Conservation (phyloP, 2,888 invertebrate genomes). For the Diarsia brunnea region DNA sequence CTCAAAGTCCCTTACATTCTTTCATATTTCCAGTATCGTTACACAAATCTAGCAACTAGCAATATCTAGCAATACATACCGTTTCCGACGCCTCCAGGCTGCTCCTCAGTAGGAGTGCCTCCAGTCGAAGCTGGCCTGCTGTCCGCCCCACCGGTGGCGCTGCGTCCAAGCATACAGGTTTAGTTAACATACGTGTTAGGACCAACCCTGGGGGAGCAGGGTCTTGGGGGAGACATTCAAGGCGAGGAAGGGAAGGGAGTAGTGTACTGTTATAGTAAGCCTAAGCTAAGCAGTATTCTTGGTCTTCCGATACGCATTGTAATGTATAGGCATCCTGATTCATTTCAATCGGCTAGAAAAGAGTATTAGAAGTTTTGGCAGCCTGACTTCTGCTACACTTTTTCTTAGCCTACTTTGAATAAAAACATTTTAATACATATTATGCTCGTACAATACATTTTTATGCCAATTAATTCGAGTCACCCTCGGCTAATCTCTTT, state of each 20-base stretch:
- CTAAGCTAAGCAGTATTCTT: slow-evolving; percentile 33
- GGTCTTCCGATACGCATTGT: background rate
- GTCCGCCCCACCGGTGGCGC: slow-evolving; percentile 97
- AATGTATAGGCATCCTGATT: background rate
- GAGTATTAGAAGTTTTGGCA: background rate
- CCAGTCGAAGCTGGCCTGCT: slow-evolving; percentile 95
- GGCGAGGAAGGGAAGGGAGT: background rate
- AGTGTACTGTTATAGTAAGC: slow-evolving; percentile 32
- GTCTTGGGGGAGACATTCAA: slow-evolving; percentile 20
- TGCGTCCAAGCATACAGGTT: slow-evolving; percentile 80
- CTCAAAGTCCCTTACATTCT: no score
- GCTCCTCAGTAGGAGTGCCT: slow-evolving; percentile 95
- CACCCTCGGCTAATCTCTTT: no score
- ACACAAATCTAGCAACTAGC: background rate
- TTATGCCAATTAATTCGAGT: no score
- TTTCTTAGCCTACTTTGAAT: background rate
- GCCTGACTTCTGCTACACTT: background rate
- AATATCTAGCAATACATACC: slow-evolving; percentile 70
- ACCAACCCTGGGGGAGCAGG: slow-evolving; percentile 3
- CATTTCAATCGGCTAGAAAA: background rate
- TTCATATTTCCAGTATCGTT: no score
- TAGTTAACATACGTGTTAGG: slow-evolving; percentile 28
- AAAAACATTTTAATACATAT: background rate
- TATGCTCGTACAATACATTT: no score
- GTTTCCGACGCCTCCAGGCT: slow-evolving; percentile 94